A percentile compares a stretch with the other conserved stretches of the same genome.
Evolutionary conservation across 2,888 invertebrate species (phyloP).

Genomic region (Parelbella ahira): DNA sequence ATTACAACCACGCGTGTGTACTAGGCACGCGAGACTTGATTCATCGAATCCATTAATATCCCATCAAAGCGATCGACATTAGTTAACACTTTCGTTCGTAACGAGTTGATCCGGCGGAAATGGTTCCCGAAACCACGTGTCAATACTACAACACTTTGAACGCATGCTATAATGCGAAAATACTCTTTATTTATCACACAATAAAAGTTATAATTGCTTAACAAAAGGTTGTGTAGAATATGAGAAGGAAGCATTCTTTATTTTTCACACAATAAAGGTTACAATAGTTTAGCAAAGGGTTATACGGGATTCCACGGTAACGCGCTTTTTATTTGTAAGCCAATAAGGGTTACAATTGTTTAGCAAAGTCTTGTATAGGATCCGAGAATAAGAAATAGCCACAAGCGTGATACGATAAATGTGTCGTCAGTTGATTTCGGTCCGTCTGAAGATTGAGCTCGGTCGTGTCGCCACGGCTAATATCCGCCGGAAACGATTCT

Average conservation of each 20-base stretch:
- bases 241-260: too few species aligned
- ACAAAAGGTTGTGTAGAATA: constrained; percentile 10
- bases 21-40: constrained; percentile 40
- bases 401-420: constrained; percentile 53
- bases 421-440: constrained; percentile 69
- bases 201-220: constrained; percentile 26
- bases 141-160: constrained; percentile 30
- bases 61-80: constrained; percentile 61
- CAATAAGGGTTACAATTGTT: constrained; percentile 26
- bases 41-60: constrained; percentile 45
- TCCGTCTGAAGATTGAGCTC: constrained; percentile 48
- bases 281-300: constrained; percentile 17
- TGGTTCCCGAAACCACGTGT: constrained; percentile 38
- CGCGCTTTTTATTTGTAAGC: too few species aligned
- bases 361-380: constrained; percentile 3
- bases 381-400: constrained; percentile 30
- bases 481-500: constrained; percentile 73
- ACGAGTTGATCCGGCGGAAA: constrained; percentile 67
- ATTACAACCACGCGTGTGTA: too few species aligned
- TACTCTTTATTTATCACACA: not conserved
- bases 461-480: constrained; percentile 55
- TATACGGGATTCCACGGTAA: not conserved
- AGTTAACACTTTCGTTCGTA: constrained; percentile 60
- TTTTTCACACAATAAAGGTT: constrained; percentile 27
- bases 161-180: constrained; percentile 13